Evolutionary conservation across 2,113 vertebrate genomes (phyloP).

Genomic region (Rousettus leschenaultii): DNA sequence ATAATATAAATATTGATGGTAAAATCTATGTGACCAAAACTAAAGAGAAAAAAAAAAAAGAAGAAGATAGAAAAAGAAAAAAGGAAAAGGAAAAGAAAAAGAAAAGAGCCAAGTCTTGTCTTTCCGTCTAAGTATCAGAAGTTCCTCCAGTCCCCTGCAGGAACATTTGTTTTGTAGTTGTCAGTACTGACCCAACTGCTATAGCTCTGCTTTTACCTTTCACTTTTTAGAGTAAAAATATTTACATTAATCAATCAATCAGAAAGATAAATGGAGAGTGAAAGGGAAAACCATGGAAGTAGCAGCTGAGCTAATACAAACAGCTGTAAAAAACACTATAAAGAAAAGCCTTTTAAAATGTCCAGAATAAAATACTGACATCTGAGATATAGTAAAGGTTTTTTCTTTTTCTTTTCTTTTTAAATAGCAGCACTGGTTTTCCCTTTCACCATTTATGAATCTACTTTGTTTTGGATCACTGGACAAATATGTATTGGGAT

Average conservation of each 20-base stretch:
- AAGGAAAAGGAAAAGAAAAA: not conserved
- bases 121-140: not conserved
- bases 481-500: not conserved
- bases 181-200: slow-evolving; percentile 73
- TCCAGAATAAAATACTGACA: slow-evolving; percentile 29
- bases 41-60: not conserved
- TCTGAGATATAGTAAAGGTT: not conserved
- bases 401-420: slow-evolving; percentile 46
- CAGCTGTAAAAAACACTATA: slow-evolving; percentile 31
- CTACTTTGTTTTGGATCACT: slow-evolving; percentile 30
- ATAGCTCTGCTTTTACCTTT: slow-evolving; percentile 76
- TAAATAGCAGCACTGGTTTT: slow-evolving; percentile 68
- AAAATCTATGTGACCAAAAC: not conserved
- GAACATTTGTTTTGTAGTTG: slow-evolving; percentile 35
- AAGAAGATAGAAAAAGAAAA: not conserved
- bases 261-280: slow-evolving; percentile 64
- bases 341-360: slow-evolving; percentile 47
- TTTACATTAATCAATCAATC: not conserved
- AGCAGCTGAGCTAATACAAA: slow-evolving; percentile 71
- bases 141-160: slow-evolving; percentile 45
- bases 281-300: slow-evolving; percentile 70
- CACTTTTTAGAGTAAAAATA: slow-evolving; percentile 67
- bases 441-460: slow-evolving; percentile 67
- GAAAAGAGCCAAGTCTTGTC: not conserved
- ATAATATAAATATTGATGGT: not conserved